Percentiles rank a stretch among this genome's conserved stretches.
Conservation (phyloP, 2,797 vertebrate species). For the Gallinago nigripennis region DNA sequence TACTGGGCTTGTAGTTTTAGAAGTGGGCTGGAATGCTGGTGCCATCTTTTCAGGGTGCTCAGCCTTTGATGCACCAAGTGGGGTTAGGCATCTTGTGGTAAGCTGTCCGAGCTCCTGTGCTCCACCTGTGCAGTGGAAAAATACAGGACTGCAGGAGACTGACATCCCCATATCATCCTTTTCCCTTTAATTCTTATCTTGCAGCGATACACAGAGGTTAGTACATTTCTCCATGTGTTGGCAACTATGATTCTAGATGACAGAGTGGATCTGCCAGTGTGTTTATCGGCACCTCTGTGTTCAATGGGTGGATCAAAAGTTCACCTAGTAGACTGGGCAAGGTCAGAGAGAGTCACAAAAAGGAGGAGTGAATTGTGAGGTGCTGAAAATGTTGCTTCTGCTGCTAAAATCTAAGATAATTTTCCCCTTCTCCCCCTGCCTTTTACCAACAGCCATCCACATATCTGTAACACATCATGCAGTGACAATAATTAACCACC, state of each 20-base stretch:
- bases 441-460: background rate
- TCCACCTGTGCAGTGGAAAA: background rate
- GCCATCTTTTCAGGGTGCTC: background rate
- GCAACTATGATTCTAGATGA: background rate
- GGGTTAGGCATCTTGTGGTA: background rate
- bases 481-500: background rate
- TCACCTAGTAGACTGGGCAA: background rate
- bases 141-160: background rate
- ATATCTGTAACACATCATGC: accelerated
- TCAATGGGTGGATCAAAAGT: background rate
- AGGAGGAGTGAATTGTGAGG: background rate
- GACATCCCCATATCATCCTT: background rate
- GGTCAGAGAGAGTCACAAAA: background rate
- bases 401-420: background rate
- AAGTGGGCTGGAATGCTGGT: background rate
- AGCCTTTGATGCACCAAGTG: background rate
- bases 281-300: background rate
- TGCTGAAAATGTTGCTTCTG: background rate
- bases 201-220: background rate
- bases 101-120: background rate
- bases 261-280: background rate
- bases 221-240: background rate
- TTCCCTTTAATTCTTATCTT: background rate
- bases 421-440: background rate
- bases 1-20: background rate